Base-by-base conservation (phyloP, 2,797 vertebrate genomes). In the Holocentrus rufus region DNA sequence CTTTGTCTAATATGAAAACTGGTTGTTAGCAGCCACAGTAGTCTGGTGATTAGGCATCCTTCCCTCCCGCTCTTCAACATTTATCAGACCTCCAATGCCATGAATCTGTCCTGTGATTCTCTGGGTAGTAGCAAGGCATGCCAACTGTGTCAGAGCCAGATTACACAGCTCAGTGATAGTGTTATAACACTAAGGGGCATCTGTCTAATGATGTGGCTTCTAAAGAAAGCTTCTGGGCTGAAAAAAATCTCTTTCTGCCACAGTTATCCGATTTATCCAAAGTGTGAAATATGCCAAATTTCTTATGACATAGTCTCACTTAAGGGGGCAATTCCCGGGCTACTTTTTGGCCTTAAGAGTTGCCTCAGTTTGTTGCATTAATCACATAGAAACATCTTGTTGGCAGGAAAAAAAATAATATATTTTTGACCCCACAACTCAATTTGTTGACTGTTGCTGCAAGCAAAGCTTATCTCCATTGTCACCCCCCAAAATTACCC, bases 131-230 rank as follows among this genome's bases (percentile, higher is more conserved):
- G 68, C 66, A 69, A 81, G 76, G 83, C 72, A 65, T 61, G 85
- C 84, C 83, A 87, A 80, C 72, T 88, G 66, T 88, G 85, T 87
- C 82, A 69, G 77, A 60, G 74, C 78, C 77, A 75, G 80, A 91
- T 91, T 87, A 84, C 78, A 89, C 86, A 83, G 84, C 81, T 86
- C 83, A 84, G 54, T 82, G 87, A 85, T 64, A 44, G 88, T 64
- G 84, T 84, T 78, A 72, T 59, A 81, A 71, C 69, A 74, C 86
- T 77, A 52, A 79, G 75, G 78, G 85, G 75, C 85, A 82, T 86
- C 72, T 76, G 80, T 85, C 73, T 90, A 87, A 90, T 90, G 87
- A 83, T 79, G 83, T 74, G 66, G 68, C 64, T 76, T 82, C 73
- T 77, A 68, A 83, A 62, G 62, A 73, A 56, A 73, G 81, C 74